These are phyloP conservation scores for Anoplophora glabripennis DNA, from an alignment of 1,140 invertebrate species.

Conservation along the genomic window DNA sequence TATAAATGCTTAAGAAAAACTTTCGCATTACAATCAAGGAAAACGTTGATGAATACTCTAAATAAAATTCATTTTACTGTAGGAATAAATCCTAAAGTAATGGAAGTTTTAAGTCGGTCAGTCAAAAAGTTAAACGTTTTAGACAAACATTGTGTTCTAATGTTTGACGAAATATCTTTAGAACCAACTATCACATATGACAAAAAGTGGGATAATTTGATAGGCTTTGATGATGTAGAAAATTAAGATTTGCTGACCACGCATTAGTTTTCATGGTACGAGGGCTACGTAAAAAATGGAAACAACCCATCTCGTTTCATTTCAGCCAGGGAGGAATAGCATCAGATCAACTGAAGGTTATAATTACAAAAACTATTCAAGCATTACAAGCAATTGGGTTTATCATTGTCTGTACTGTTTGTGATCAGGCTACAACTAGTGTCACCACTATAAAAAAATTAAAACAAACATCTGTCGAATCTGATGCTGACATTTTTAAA, in stretches of 20 bases:
- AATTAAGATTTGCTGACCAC: constrained; percentile 4
- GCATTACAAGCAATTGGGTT: constrained; percentile 24
- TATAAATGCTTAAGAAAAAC: neutral
- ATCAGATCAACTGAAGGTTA: neutral
- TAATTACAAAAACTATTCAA: constrained; percentile 25
- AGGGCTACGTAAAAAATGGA: neutral
- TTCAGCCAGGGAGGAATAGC: neutral
- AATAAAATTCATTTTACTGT: neutral
- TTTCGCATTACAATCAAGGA: constrained; percentile 3
- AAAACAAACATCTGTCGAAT: constrained; percentile 9
- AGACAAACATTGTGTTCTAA: constrained; percentile 10
- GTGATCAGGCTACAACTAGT: constrained; percentile 36
- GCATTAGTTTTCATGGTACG: constrained; percentile 8
- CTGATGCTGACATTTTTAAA: constrained; percentile 23
- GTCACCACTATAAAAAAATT: constrained; percentile 27
- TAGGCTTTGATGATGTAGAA: constrained; percentile 5
- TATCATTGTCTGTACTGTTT: constrained; percentile 34
- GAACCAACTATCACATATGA: constrained; percentile 5
- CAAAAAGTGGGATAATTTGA: neutral
- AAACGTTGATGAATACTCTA: constrained; percentile 1
- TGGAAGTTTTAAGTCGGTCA: constrained; percentile 2
- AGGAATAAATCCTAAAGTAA: constrained; percentile 7
- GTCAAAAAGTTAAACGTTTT: neutral
- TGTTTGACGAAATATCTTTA: constrained; percentile 13
- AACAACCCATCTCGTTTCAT: neutral